Base-by-base conservation (phyloP, 2,888 invertebrate species). In the Pristionchus mayeri region DNA sequence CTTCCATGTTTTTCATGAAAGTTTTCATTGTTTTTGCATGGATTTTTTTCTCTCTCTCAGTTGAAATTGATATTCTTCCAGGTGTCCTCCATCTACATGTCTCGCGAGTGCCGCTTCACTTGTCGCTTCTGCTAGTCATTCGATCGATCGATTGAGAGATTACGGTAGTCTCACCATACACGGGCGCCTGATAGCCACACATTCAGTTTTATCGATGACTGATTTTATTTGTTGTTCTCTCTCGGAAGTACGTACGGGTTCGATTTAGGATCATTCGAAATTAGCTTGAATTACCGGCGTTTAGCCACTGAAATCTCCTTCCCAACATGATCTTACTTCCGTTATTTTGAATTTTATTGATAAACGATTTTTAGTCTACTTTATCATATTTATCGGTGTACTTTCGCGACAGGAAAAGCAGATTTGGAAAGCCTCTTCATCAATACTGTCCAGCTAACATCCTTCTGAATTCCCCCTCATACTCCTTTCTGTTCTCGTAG, bases 21-120 rank as follows among this genome's bases (percentile, higher is more conserved):
- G n/a, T n/a, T n/a, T n/a, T n/a, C n/a, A n/a, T n/a, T n/a, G n/a
- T n/a, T n/a, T n/a, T n/a, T n/a, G n/a, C n/a, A n/a, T n/a, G n/a
- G n/a, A n/a, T n/a, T n/a, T n/a, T n/a, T n/a, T n/a, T n/a, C n/a
- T n/a, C n/a, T n/a, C n/a, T n/a, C n/a, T n/a, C n/a, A n/a, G n/a
- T n/a, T n/a, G n/a, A n/a, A n/a, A n/a, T n/a, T n/a, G n/a, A n/a
- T n/a, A n/a, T n/a, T 80, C 37, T 71, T 71, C 24, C 63, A 84
- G 54, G 88, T 89, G 4, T 92, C 92, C 3, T 89, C 91, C 34
- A 90, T 92, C 82, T 92, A 91, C 88, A 92, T 92, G 92, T 86
- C 90, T 24, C 87, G 90, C 11, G 92, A 92, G 85, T 92, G 92
- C 85, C 89, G 90, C 13, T 85, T 88, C 79, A 87, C 90, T 11